Evolutionary conservation across 30 jellyfish, hydroid and myxozoan species (phyloP).

Genomic region (Aurelia sp.): DNA sequence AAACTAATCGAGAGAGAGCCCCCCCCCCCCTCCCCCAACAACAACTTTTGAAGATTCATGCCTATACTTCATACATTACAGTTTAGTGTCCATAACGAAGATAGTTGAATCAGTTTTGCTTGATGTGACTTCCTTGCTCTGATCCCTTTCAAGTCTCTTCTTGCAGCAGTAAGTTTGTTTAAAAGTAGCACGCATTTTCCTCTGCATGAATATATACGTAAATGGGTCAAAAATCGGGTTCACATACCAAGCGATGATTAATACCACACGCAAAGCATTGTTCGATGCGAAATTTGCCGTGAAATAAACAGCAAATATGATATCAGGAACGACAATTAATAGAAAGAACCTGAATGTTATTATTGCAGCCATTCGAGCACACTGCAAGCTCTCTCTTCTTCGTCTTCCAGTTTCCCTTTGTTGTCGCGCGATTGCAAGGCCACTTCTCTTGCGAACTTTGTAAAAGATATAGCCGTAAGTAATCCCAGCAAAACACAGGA

Average conservation of each 20-base stretch:
- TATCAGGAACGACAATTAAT: constrained; percentile 6
- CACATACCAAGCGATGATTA: constrained; percentile 8
- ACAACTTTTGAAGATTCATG: too few species aligned
- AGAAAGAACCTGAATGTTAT: constrained; percentile 24
- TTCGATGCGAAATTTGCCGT: constrained; percentile 21
- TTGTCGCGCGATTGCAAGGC: too few species aligned
- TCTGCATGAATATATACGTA: constrained; percentile 23
- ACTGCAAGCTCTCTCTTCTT: too few species aligned
- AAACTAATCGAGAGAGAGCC: too few species aligned
- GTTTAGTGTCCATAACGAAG: too few species aligned
- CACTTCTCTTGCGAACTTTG: neutral
- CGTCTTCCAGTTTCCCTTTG: too few species aligned
- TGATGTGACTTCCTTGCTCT: too few species aligned
- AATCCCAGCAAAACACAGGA: neutral
- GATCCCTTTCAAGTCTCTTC: too few species aligned
- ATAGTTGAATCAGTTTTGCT: too few species aligned
- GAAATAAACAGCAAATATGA: constrained; percentile 18
- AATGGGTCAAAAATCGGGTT: constrained; percentile 29
- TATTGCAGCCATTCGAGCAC: constrained; percentile 12
- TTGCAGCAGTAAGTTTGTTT: too few species aligned
- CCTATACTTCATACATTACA: too few species aligned
- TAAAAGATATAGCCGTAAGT: constrained; percentile 8
- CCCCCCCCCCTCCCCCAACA: too few species aligned
- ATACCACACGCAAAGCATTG: constrained; percentile 1
- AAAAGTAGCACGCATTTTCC: neutral